These are phyloP conservation scores for Notoglanidium macrostoma DNA, from an alignment of 2,797 vertebrate genomes.

Conservation along the genomic window DNA sequence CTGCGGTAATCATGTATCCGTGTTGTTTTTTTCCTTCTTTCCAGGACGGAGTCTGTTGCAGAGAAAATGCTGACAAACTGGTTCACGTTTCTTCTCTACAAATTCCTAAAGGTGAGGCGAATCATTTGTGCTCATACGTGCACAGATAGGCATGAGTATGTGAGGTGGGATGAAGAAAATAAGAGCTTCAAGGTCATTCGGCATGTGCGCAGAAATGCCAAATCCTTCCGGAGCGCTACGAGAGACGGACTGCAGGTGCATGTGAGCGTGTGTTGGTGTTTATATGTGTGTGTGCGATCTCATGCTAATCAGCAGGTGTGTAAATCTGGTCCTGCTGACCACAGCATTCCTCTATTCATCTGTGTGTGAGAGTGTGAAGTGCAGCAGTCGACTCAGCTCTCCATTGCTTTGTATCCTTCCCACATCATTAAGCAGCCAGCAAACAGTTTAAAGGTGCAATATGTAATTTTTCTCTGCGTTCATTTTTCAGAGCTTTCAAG, in stretches of 20 bases:
- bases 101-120: slow-evolving; percentile 92
- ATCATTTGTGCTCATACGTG: background rate
- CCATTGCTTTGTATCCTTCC: slow-evolving; percentile 42
- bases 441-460: slow-evolving; percentile 34
- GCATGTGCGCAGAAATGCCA: slow-evolving; percentile 39
- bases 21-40: slow-evolving; percentile 42
- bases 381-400: slow-evolving; percentile 37
- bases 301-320: slow-evolving; percentile 52
- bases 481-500: background rate
- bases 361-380: slow-evolving; percentile 71
- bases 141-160: no score
- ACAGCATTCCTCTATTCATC: slow-evolving; percentile 19
- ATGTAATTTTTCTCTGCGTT: background rate
- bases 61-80: slow-evolving; percentile 99
- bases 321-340: slow-evolving; percentile 52
- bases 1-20: slow-evolving; percentile 54
- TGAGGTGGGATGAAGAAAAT: background rate
- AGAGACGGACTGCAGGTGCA: slow-evolving; percentile 41
- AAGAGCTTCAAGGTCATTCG: slow-evolving; percentile 46
- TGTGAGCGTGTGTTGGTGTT: slow-evolving; percentile 19
- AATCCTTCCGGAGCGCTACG: slow-evolving; percentile 26
- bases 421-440: slow-evolving; percentile 12
- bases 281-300: slow-evolving; percentile 28
- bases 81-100: slow-evolving; percentile 98
- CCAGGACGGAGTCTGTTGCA: slow-evolving; percentile 94